Evolutionary conservation across 2,888 invertebrate species (phyloP).

Genomic region (Orchesellides sinensis): DNA sequence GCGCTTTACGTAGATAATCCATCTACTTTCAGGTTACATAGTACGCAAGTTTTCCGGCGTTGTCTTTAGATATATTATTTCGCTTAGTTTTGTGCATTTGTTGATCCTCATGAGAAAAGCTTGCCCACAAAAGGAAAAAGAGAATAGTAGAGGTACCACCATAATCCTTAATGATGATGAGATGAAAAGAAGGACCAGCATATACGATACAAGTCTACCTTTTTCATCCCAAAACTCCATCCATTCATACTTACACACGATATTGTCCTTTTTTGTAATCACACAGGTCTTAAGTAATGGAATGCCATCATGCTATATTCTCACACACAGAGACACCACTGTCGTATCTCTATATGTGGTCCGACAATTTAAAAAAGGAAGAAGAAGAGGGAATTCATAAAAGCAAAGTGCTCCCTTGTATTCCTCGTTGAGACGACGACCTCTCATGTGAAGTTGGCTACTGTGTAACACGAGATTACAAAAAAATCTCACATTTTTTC

Average conservation of each 20-base stretch:
- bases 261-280: neutral
- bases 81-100: neutral
- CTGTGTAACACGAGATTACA: neutral
- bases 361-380: neutral
- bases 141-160: neutral
- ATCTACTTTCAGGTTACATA: too few relatives aligned
- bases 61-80: neutral
- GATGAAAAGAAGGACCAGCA: neutral
- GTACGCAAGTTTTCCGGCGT: neutral
- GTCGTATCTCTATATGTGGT: neutral
- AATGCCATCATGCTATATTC: neutral
- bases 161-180: constrained; percentile 16
- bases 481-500: neutral
- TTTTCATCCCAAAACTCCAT: neutral
- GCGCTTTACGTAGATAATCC: too few relatives aligned
- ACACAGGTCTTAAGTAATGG: neutral
- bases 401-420: neutral
- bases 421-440: neutral
- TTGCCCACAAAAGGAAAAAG: neutral
- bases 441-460: too few relatives aligned
- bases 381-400: constrained; percentile 12
- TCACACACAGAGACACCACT: neutral
- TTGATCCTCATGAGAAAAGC: neutral
- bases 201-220: neutral
- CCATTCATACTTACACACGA: neutral